Conservation (phyloP, 2,888 invertebrate genomes). For the Xestia xanthographa region DNA sequence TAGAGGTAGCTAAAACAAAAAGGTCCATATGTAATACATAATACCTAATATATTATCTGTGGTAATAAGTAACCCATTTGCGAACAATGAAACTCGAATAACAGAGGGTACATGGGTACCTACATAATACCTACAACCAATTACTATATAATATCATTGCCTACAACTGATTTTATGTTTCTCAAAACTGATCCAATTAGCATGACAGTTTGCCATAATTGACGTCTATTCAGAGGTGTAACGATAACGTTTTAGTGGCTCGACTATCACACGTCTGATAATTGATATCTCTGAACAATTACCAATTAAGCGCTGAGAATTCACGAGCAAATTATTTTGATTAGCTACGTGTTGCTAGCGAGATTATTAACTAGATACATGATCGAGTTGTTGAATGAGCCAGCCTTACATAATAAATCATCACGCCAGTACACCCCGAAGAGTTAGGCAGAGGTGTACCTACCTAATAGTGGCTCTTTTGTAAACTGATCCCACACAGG, state of each 20-base stretch:
- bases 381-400: background rate
- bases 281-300: slow-evolving; percentile 27
- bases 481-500: no score
- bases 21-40: background rate
- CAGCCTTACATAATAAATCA: background rate
- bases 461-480: background rate
- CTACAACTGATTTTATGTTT: background rate
- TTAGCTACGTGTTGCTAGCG: background rate
- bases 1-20: background rate
- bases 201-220: background rate
- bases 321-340: background rate
- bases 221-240: slow-evolving; percentile 3
- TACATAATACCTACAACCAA: no score
- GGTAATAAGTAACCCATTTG: background rate
- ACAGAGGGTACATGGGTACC: no score
- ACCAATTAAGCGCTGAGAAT: slow-evolving; percentile 8
- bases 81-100: background rate
- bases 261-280: slow-evolving; percentile 5
- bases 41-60: background rate
- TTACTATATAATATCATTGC: no score
- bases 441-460: background rate
- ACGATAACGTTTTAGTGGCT: slow-evolving; percentile 8
- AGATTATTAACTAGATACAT: slow-evolving; percentile 4
- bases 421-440: background rate
- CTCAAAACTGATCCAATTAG: slow-evolving; percentile 9